Conservation (phyloP, 53 echinoderm and acorn worm genomes). For the Arbacia lixula region DNA sequence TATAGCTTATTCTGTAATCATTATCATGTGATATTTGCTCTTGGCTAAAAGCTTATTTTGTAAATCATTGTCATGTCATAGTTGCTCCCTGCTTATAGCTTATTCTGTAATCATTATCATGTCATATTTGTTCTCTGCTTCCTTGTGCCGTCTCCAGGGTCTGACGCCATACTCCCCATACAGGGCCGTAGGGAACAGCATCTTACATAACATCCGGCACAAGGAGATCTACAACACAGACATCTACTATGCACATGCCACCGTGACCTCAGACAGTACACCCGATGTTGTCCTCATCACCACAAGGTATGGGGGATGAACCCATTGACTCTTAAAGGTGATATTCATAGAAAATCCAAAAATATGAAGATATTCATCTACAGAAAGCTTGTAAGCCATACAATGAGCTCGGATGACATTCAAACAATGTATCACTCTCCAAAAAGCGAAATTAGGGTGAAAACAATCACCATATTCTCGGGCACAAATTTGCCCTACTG, state of each 20-base stretch:
- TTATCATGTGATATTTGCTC: background rate
- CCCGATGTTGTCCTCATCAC: conserved; percentile 93
- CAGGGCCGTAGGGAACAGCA: conserved; percentile 84
- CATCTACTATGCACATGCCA: conserved; percentile 92
- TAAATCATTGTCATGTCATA: background rate
- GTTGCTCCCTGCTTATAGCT: background rate
- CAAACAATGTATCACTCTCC: no score
- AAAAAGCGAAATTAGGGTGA: no score
- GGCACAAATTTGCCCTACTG: no score
- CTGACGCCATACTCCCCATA: conserved; percentile 91
- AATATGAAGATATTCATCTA: no score
- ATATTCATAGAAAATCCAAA: no score
- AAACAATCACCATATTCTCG: no score
- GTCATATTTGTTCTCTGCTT: background rate
- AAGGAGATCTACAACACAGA: conserved; percentile 86
- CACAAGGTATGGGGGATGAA: conserved; percentile 73
- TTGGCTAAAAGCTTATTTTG: background rate
- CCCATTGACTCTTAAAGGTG: no score
- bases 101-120: background rate
- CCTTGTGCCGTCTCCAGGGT: conserved; percentile 78
- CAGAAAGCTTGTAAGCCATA: no score
- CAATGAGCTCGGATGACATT: no score
- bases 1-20: background rate
- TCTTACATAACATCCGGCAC: conserved; percentile 86
- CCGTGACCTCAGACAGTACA: conserved; percentile 81